These are phyloP conservation scores for Heliconius charithonia DNA, from an alignment of 2,888 invertebrate species.

Conservation along the genomic window DNA sequence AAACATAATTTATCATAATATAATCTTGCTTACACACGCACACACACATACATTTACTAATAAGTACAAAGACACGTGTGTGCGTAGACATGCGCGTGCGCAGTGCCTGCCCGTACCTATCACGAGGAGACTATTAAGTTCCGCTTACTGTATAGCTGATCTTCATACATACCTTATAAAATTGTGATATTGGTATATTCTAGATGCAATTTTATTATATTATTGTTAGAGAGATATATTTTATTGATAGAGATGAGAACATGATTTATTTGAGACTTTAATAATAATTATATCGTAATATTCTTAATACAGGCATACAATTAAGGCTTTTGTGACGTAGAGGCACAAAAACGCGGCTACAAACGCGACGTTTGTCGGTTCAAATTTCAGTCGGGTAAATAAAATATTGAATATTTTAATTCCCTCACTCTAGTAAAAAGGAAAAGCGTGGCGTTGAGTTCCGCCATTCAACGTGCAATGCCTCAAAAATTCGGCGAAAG, in stretches of 20 bases:
- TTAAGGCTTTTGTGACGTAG: too few relatives aligned
- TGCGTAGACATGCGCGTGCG: conserved; percentile 36
- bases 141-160: conserved; percentile 23
- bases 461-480: too few relatives aligned
- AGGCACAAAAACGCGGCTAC: not conserved
- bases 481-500: too few relatives aligned
- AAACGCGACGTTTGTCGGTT: not conserved
- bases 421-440: not conserved
- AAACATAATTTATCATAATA: conserved; percentile 4
- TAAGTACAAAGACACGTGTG: not conserved
- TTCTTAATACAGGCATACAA: too few relatives aligned
- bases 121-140: conserved; percentile 46
- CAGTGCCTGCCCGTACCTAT: conserved; percentile 52
- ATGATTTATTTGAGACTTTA: not conserved
- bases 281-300: not conserved
- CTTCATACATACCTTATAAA: conserved; percentile 2
- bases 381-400: not conserved
- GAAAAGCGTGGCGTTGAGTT: not conserved
- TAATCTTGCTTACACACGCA: not conserved
- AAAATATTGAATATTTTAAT: not conserved
- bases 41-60: not conserved
- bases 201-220: not conserved
- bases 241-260: not conserved
- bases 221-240: not conserved
- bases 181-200: conserved; percentile 6